phyloP scores from a whole-genome alignment of 2,113 vertebrate genomes.

The Brachypodius melanocephalos region DNA sequence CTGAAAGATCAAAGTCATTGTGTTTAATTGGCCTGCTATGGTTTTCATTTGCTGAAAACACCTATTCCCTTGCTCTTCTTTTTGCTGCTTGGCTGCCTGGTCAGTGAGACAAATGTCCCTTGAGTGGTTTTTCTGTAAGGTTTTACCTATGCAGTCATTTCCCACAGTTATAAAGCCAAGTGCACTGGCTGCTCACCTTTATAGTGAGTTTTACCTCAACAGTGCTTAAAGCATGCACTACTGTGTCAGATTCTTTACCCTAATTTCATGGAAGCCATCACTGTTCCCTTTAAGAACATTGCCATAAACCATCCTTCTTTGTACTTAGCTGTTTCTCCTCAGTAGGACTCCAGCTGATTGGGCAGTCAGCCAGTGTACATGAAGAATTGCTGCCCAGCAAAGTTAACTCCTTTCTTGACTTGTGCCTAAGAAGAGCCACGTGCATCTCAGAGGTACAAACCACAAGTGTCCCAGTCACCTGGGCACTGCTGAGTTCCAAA shows the following conservation, averaged over 20 bases:
- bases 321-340: background rate
- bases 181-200: background rate
- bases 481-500: background rate
- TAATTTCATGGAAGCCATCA: background rate
- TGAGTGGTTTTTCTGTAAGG: background rate
- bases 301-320: background rate
- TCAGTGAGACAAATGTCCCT: background rate
- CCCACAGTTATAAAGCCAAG: background rate
- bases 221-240: background rate
- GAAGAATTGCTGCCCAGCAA: background rate
- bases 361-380: background rate
- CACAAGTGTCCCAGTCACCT: accelerated
- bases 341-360: background rate
- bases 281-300: background rate
- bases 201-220: background rate
- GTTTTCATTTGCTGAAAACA: background rate
- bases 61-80: background rate
- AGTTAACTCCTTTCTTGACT: background rate
- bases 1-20: background rate
- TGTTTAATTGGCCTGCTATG: background rate
- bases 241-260: background rate
- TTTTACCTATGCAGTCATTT: background rate
- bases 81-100: background rate
- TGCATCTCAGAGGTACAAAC: background rate
- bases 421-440: accelerated